A percentile compares a stretch with the other conserved stretches of the same genome.
Conservation (phyloP, 2,888 invertebrate genomes). For the Penaeus monodon region DNA sequence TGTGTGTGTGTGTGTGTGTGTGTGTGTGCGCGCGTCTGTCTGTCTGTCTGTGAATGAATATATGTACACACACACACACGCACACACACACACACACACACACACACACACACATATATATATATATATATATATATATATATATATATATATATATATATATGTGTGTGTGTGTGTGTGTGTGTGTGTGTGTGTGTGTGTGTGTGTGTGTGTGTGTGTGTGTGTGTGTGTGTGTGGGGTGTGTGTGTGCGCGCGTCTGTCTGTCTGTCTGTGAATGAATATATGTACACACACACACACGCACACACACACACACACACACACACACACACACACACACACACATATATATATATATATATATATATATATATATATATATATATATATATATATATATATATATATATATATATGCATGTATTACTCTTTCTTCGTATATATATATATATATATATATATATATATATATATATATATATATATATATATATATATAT, state of each 20-base stretch:
- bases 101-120: too few relatives aligned
- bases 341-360: constrained; percentile 1
- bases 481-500: constrained; percentile 12
- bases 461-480: constrained; percentile 16
- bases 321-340: not conserved
- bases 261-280: not conserved
- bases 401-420: not conserved
- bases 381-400: not conserved
- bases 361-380: constrained; percentile 8
- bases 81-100: too few relatives aligned
- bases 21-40: too few relatives aligned
- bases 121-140: too few relatives aligned
- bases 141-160: too few relatives aligned
- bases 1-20: too few relatives aligned
- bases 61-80: not conserved
- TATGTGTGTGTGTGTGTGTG: too few relatives aligned
- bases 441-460: constrained; percentile 18
- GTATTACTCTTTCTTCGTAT: not conserved
- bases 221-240: not conserved
- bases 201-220: not conserved
- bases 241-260: not conserved
- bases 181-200: not conserved
- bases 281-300: not conserved
- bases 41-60: too few relatives aligned
- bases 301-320: not conserved